Base-by-base conservation (phyloP, 2,797 vertebrate genomes). In the Arrhamphus sclerolepis region DNA sequence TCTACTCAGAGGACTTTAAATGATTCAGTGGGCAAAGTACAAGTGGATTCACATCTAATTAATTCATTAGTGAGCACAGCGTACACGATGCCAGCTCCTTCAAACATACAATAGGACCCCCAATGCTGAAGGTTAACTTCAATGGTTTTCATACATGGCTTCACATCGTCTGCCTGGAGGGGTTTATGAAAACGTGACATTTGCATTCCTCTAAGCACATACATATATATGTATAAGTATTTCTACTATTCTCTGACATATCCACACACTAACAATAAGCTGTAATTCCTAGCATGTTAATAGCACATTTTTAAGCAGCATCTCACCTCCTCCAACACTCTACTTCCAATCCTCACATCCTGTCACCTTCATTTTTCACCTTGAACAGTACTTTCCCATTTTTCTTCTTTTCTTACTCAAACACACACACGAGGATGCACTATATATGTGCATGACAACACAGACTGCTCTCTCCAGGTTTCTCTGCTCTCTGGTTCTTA, bases 401-500 rank as follows among this genome's bases (percentile, higher is more conserved):
- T 59, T 64, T 48, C 24, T 21, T 62, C 8, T 16, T 54, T 41
- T 72, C 46, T 50, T 29, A 21, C 31, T 34, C 31, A 54, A 48
- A 28, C 57, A 48, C 18, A 53, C 46, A 62, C 19, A 62, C 46
- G 41, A 20, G 46, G 14, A 6, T 29, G 41, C 18, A 46, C 34
- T 22, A 2, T 41, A 62, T 4, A 53, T 10, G 31, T 14, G 39
- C 47, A 24, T 17, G 2, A 38, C 46, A 69, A 67, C 19, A 58
- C 54, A 59, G 22, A 55, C 68, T n/a, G 51, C 44, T 21, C 22
- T 62, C 60, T 39, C 28, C 4, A 1, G 62, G 59, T 81, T 68
- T 65, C 66, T 60, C 61, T 34, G 22, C 53, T 68, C 61, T 72
- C 83, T 83, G 85, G 79, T 87, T 87, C 66, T 68, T 81, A 89